Conservation (phyloP, 2,113 vertebrate genomes). For the Phrynosoma platyrhinos region DNA sequence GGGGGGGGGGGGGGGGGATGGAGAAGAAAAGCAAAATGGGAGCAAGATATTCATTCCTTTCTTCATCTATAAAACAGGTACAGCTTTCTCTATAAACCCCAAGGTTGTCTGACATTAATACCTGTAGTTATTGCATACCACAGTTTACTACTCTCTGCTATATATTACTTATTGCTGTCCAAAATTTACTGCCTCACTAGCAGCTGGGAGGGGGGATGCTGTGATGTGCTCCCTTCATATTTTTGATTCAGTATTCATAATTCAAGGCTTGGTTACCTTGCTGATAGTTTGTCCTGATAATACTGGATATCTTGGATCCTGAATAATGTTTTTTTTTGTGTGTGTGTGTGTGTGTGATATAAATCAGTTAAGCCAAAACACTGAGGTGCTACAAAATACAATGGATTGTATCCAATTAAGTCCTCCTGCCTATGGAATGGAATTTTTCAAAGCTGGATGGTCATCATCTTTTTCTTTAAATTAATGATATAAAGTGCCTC, state of each 20-base stretch:
- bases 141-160: not conserved
- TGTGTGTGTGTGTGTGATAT: not conserved
- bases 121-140: not conserved
- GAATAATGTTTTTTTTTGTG: not conserved
- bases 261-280: not conserved
- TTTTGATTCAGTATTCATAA: not conserved
- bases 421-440: not conserved
- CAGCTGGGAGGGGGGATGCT: not conserved
- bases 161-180: not conserved
- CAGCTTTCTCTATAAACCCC: not conserved
- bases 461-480: too few relatives aligned
- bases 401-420: not conserved
- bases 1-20: not conserved
- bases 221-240: not conserved
- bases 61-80: conserved; percentile 4
- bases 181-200: not conserved
- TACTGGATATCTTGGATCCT: not conserved
- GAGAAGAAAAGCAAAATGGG: conserved; percentile 2
- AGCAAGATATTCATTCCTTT: not conserved
- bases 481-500: not conserved
- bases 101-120: not conserved
- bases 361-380: not conserved
- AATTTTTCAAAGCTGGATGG: too few relatives aligned
- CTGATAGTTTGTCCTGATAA: not conserved
- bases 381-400: not conserved